phyloP scores from a whole-genome alignment of 2,888 invertebrate species.

The Agrenia bidenticulata region DNA sequence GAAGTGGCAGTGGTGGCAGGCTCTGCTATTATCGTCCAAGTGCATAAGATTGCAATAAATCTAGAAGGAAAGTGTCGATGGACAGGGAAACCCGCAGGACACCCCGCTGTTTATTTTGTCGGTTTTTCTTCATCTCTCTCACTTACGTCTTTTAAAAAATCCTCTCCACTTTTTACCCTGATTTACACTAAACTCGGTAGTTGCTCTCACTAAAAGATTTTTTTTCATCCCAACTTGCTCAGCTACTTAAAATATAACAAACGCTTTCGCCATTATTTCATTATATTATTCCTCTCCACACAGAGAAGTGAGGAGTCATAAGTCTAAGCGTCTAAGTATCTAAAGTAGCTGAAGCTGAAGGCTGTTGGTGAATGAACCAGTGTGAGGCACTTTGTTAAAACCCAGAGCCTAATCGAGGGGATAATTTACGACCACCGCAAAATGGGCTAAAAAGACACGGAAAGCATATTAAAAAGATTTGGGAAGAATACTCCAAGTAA shows the following conservation, averaged over 20 bases:
- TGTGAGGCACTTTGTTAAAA: slow-evolving; percentile 18
- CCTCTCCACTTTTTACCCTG: slow-evolving; percentile 4
- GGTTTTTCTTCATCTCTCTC: slow-evolving; percentile 32
- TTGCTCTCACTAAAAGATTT: too few species aligned
- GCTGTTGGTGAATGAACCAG: neutral
- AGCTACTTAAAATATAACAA: too few species aligned
- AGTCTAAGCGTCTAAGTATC: too few species aligned
- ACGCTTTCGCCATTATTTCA: too few species aligned
- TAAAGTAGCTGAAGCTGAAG: too few species aligned
- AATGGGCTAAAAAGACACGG: slow-evolving; percentile 50
- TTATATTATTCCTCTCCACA: too few species aligned
- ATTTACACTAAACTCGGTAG: neutral
- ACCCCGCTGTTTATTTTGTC: slow-evolving; percentile 52
- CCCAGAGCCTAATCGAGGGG: slow-evolving; percentile 23
- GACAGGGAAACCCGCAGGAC: slow-evolving; percentile 40
- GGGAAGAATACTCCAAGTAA: slow-evolving; percentile 19
- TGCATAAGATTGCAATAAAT: slow-evolving; percentile 53
- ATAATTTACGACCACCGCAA: slow-evolving; percentile 48
- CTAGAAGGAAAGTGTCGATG: slow-evolving; percentile 31
- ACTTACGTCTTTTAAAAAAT: too few species aligned
- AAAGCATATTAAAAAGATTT: slow-evolving; percentile 52
- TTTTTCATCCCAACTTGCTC: too few species aligned
- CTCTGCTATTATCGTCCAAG: neutral
- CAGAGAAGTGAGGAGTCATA: too few species aligned
- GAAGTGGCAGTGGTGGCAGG: too few species aligned